Evolutionary conservation across 1,140 invertebrate species (phyloP).

Genomic region (Grapholita molesta): DNA sequence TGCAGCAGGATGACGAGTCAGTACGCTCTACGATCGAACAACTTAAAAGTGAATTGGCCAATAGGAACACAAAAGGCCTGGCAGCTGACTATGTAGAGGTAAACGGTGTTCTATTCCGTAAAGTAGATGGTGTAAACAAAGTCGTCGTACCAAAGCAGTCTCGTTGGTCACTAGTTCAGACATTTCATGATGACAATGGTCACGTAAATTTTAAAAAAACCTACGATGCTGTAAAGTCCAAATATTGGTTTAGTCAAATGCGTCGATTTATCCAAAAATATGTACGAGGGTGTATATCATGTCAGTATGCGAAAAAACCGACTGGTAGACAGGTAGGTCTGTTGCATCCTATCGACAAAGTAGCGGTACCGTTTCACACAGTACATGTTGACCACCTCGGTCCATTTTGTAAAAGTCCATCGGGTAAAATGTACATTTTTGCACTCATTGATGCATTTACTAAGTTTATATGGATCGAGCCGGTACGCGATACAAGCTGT

Average conservation of each 20-base stretch:
- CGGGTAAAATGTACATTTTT: constrained; percentile 17
- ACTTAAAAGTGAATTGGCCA: neutral
- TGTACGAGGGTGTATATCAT: constrained; percentile 19
- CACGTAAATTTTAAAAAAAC: constrained; percentile 22
- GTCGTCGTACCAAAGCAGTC: neutral
- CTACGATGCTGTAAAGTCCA: constrained; percentile 19
- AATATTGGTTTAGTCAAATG: constrained; percentile 25
- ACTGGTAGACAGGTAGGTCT: constrained; percentile 16
- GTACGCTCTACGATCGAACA: neutral
- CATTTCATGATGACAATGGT: neutral
- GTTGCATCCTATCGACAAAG: constrained; percentile 13
- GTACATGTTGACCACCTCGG: constrained; percentile 17
- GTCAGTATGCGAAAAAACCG: constrained; percentile 21
- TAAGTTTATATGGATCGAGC: constrained; percentile 10
- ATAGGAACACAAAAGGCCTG: neutral
- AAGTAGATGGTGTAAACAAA: constrained; percentile 11
- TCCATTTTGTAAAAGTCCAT: constrained; percentile 16
- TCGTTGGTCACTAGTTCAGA: constrained; percentile 2
- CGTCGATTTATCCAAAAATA: constrained; percentile 22
- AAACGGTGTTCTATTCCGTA: neutral
- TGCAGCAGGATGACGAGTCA: constrained; percentile 5
- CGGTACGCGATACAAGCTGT: neutral
- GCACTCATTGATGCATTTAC: constrained; percentile 13
- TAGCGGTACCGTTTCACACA: neutral
- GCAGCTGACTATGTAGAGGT: neutral